Evolutionary conservation across 2,888 invertebrate species (phyloP).

Genomic region (Mystacides longicornis): DNA sequence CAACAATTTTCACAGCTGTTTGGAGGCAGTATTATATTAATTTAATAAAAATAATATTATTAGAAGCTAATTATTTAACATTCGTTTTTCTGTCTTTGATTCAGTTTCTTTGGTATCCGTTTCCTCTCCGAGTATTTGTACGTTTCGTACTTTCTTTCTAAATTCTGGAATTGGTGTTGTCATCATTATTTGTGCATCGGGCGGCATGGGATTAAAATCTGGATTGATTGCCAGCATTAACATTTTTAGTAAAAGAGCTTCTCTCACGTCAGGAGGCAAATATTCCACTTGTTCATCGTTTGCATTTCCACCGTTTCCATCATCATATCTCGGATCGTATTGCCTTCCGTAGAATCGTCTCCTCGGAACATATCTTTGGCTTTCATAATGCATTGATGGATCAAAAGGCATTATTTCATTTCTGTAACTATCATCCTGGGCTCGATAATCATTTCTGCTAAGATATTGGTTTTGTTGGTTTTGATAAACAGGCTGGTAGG

Average conservation of each 20-base stretch:
- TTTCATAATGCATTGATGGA: conserved; percentile 39
- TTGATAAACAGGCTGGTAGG: conserved; percentile 39
- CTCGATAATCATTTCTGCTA: conserved; percentile 21
- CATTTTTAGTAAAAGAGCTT: conserved; percentile 65
- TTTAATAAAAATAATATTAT: neutral
- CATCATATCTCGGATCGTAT: conserved; percentile 35
- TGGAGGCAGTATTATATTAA: conserved; percentile 3
- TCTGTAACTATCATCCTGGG: conserved; percentile 34
- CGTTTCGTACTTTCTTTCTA: conserved; percentile 55
- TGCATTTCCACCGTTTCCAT: conserved; percentile 37
- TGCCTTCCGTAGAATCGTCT: conserved; percentile 33
- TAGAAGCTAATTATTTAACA: conserved; percentile 3
- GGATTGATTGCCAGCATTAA: conserved; percentile 64
- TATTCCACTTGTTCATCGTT: conserved; percentile 50
- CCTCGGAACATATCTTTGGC: conserved; percentile 43
- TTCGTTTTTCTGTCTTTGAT: conserved; percentile 32
- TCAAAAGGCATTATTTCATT: conserved; percentile 39
- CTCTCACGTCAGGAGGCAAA: conserved; percentile 61
- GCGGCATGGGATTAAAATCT: conserved; percentile 33
- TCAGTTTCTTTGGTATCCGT: conserved; percentile 36
- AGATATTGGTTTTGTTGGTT: conserved; percentile 30
- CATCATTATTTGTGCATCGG: conserved; percentile 32
- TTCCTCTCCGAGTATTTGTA: conserved; percentile 65
- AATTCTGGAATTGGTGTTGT: conserved; percentile 44
- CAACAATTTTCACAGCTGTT: neutral